Evolutionary conservation across 2,113 vertebrate species (phyloP).

Genomic region (Periophthalmus modestus): DNA sequence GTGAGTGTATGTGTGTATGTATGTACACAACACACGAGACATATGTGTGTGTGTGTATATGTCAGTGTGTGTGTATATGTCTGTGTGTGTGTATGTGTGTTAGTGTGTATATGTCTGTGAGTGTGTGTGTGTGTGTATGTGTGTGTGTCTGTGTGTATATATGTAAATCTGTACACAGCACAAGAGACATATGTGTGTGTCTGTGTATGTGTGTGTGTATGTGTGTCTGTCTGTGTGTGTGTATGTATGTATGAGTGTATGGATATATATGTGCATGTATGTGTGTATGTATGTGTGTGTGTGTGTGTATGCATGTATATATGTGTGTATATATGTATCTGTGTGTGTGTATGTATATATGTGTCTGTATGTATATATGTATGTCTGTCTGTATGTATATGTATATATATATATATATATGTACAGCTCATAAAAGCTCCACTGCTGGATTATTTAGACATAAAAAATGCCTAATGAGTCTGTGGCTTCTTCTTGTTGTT

Average conservation of each 20-base stretch:
- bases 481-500: neutral
- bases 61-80: neutral
- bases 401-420: too few species aligned
- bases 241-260: conserved; percentile 26
- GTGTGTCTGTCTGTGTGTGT: conserved; percentile 4
- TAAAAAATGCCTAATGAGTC: neutral
- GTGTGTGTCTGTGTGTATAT: neutral
- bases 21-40: conserved; percentile 17
- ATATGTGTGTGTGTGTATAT: neutral
- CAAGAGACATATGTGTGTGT: neutral
- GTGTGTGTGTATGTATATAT: too few species aligned
- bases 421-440: neutral
- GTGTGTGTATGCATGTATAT: too few species aligned
- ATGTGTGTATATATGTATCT: too few species aligned
- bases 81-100: neutral
- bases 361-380: neutral
- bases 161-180: too few species aligned
- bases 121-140: neutral
- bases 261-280: neutral
- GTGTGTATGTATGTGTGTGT: neutral
- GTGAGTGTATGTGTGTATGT: too few species aligned
- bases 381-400: too few species aligned
- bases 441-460: neutral
- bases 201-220: neutral
- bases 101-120: too few species aligned